phyloP scores from a whole-genome alignment of 2,888 invertebrate species.

The Halictus ligatus region DNA sequence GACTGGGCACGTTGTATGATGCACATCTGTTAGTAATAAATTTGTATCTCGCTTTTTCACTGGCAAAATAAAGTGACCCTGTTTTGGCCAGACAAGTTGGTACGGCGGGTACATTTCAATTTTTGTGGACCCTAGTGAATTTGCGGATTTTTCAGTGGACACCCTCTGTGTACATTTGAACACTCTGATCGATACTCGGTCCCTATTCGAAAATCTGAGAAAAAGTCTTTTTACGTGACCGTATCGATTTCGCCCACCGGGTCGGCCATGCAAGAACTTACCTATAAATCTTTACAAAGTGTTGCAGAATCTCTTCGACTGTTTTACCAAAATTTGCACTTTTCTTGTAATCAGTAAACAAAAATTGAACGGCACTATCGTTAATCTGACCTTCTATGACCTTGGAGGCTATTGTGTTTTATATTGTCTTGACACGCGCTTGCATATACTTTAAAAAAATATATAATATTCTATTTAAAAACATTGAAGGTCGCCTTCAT shows the following conservation, averaged over 20 bases:
- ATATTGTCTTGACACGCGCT: too few species aligned
- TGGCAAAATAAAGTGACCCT: background rate
- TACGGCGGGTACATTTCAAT: background rate
- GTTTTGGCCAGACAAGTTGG: background rate
- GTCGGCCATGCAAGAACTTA: background rate
- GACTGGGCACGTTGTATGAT: background rate
- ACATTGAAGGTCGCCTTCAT: too few species aligned
- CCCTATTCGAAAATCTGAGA: background rate
- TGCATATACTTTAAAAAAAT: too few species aligned
- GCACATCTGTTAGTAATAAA: background rate
- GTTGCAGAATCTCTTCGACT: background rate
- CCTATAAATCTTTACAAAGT: conserved; percentile 1
- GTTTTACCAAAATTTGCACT: background rate
- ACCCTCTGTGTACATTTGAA: background rate
- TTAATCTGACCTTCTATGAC: too few species aligned
- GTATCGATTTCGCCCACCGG: background rate
- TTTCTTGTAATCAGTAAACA: background rate
- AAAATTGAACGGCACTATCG: too few species aligned
- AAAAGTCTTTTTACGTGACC: background rate
- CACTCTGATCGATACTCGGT: background rate
- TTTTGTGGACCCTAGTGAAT: background rate
- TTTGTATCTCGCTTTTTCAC: background rate
- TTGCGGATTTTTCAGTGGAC: background rate
- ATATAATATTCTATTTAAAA: too few species aligned
- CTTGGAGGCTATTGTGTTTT: too few species aligned